Evolutionary conservation across 2,797 vertebrate genomes (phyloP).

Genomic region (Euthynnus affinis): DNA sequence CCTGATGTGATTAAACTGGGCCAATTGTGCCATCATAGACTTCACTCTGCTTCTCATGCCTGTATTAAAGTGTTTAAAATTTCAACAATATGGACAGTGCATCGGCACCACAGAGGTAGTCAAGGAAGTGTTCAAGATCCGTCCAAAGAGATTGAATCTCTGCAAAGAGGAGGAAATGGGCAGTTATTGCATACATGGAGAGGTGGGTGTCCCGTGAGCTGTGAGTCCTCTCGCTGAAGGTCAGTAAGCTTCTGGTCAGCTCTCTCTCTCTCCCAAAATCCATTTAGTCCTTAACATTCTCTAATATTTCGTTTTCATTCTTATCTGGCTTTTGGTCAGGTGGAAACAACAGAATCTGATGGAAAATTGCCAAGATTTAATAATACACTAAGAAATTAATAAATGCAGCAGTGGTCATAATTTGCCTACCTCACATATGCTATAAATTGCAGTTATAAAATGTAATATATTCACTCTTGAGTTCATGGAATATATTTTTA

Average conservation of each 20-base stretch:
- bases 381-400: slow-evolving; percentile 12
- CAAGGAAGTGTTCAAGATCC: slow-evolving; percentile 38
- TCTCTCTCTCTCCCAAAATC: slow-evolving; percentile 46
- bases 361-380: slow-evolving; percentile 23
- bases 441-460: slow-evolving; percentile 42
- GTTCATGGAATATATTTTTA: slow-evolving; percentile 45
- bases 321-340: not conserved
- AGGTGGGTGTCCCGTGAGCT: slow-evolving; percentile 44
- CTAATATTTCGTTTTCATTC: slow-evolving; percentile 28
- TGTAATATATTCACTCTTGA: slow-evolving; percentile 33
- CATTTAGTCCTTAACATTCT: slow-evolving; percentile 55
- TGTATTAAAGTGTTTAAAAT: slow-evolving; percentile 19
- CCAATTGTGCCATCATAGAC: slow-evolving; percentile 37
- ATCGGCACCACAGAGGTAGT: slow-evolving; percentile 49
- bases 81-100: slow-evolving; percentile 10
- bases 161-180: slow-evolving; percentile 42
- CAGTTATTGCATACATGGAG: slow-evolving; percentile 42
- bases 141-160: slow-evolving; percentile 27
- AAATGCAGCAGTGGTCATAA: slow-evolving; percentile 9
- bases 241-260: slow-evolving; percentile 49
- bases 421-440: slow-evolving; percentile 18
- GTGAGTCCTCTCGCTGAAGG: slow-evolving; percentile 43
- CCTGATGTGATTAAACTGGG: slow-evolving; percentile 49
- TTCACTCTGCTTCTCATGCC: slow-evolving; percentile 25
- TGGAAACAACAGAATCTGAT: slow-evolving; percentile 8